A percentile compares a stretch with the other conserved stretches of the same genome.
Evolutionary conservation across 1,140 invertebrate genomes (phyloP).

Genomic region (Diuraphis noxia): DNA sequence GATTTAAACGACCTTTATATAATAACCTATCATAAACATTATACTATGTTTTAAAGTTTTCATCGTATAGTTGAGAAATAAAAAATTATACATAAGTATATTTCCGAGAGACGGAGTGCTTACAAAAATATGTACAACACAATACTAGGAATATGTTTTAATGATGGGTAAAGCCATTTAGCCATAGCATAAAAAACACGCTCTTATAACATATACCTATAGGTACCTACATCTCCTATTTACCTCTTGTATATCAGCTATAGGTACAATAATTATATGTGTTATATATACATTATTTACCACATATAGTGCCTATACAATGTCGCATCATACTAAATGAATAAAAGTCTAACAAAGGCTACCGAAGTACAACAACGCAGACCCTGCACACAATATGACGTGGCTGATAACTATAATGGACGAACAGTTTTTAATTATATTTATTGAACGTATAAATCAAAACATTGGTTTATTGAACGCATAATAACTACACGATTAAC

Average conservation of each 20-base stretch:
- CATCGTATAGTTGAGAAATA: background rate
- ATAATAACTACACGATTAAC: background rate
- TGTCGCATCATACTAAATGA: background rate
- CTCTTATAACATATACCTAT: too few species aligned
- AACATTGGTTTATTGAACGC: background rate
- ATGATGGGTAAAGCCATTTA: background rate
- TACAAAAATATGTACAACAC: background rate
- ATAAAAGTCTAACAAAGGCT: background rate
- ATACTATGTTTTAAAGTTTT: background rate
- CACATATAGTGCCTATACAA: too few species aligned
- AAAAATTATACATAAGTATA: too few species aligned
- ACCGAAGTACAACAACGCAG: background rate
- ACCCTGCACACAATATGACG: background rate
- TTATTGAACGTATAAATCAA: background rate
- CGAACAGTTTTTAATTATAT: background rate
- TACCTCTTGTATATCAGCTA: background rate
- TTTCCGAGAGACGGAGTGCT: background rate
- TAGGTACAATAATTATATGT: background rate
- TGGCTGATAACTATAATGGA: background rate
- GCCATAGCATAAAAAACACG: background rate
- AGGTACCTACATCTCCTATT: too few species aligned
- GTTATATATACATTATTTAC: too few species aligned
- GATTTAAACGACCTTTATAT: too few species aligned
- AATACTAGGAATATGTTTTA: too few species aligned
- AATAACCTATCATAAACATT: too few species aligned